Evolutionary conservation across 2,113 vertebrate genomes (phyloP), one percentile per base, ranked within the genome.

Genomic region (Bolborhynchus lineola): DNA sequence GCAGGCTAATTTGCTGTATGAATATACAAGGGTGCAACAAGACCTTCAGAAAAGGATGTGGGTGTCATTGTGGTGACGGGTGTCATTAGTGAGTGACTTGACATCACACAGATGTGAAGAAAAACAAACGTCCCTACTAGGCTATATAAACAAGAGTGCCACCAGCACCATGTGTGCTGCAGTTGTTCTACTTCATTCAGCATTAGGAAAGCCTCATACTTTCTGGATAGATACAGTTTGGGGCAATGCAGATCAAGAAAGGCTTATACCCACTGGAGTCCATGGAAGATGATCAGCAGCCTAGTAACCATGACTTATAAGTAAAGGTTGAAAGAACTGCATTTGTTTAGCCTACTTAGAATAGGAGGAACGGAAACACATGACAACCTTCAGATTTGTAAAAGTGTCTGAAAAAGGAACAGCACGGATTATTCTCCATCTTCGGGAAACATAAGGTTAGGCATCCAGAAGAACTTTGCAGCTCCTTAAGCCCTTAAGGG

Each of bases 291-390:
- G 31, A 71, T 71, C 65, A 86, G 53, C 76, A 88, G 49, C 64
- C n/a, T 29, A 16, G 53, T 77, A 90, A 81, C 49, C n/a, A 13
- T 55, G 83, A 81, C 72, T 80, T 88, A 70, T 46, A 42, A 90
- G 55, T 49, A 52, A 86, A 94, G 37, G 37, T 63, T 67, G 72
- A 78, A 81, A 90, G 78, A 83, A 74, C 41, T 74, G 42, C 49
- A 63, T 77, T 90, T 94, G 46, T 90, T 94, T 90, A 81, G 82
- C 83, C 82, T 92, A 46, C n/a, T 49, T 77, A 13, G 82, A 21
- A 81, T 75, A 91, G 55, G 49, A 95, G 62, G 67, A 64, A 91
- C 72, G 37, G 37, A 41, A 53, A 77, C 88, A 64, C 1, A 13
- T 46, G 3, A 57, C 42, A 82, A 65, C 44, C 24, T 80, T 65